phyloP scores from a whole-genome alignment of 2,888 invertebrate species.

The Acrobasis suavella region DNA sequence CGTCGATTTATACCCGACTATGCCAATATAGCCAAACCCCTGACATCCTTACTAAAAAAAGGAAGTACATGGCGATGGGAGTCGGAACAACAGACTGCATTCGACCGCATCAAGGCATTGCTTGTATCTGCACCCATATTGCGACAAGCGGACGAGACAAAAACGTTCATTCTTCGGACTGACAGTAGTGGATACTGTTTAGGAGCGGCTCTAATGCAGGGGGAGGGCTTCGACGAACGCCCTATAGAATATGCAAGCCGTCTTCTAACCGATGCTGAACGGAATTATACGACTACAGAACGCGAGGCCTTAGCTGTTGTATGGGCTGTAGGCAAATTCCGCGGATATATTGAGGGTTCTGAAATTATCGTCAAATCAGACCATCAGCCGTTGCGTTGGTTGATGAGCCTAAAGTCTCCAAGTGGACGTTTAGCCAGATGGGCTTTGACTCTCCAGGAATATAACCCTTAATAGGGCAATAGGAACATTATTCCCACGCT shows the following conservation, averaged over 20 bases:
- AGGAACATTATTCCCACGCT: no score
- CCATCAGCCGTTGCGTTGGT: conserved; percentile 49
- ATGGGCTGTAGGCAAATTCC: conserved; percentile 30
- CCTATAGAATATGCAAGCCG: conserved; percentile 30
- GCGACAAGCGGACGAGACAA: background rate
- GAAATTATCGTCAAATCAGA: background rate
- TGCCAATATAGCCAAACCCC: conserved; percentile 28
- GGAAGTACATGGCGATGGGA: background rate
- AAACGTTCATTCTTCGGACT: background rate
- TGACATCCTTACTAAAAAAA: conserved; percentile 25
- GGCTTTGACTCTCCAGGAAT: conserved; percentile 54
- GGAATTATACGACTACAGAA: conserved; percentile 52
- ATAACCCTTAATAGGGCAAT: no score
- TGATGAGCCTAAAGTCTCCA: conserved; percentile 36
- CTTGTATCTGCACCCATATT: background rate
- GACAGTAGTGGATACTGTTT: conserved; percentile 8
- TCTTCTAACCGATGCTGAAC: background rate
- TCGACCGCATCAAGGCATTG: background rate
- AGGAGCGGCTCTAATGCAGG: conserved; percentile 31
- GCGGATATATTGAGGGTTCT: conserved; percentile 45
- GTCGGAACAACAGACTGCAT: background rate
- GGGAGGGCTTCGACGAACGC: conserved; percentile 26
- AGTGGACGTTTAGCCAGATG: conserved; percentile 57
- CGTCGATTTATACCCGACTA: conserved; percentile 35
- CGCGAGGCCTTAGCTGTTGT: conserved; percentile 39